A percentile compares a stretch with the other conserved stretches of the same genome.
These are phyloP conservation scores for Ophioninae sp. DNA, from an alignment of 2,888 invertebrate species.

Conservation along the genomic window DNA sequence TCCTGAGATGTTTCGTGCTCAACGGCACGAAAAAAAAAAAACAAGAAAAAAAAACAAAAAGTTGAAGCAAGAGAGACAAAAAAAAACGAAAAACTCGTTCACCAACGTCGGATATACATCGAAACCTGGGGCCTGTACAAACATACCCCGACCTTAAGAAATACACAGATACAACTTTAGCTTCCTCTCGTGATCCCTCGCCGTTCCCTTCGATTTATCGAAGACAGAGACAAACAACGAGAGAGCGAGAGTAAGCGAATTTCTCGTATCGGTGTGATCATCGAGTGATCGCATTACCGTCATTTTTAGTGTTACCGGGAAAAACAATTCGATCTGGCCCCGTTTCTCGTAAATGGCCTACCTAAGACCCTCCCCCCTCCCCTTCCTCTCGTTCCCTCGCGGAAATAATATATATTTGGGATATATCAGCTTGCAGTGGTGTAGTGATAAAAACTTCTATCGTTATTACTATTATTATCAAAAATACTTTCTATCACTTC, in stretches of 20 bases:
- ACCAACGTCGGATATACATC: slow-evolving; percentile 23
- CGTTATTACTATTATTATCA: background rate
- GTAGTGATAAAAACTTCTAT: background rate
- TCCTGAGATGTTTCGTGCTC: slow-evolving; percentile 49
- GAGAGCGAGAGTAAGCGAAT: slow-evolving; percentile 7
- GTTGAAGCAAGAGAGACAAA: no score
- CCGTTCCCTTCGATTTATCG: slow-evolving; percentile 29
- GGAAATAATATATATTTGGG: slow-evolving; percentile 12
- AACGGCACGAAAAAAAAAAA: slow-evolving; percentile 8
- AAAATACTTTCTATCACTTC: no score
- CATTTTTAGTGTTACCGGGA: slow-evolving; percentile 20
- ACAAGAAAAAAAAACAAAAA: background rate
- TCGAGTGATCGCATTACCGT: slow-evolving; percentile 22
- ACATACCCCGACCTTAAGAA: background rate
- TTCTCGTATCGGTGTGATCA: slow-evolving; percentile 27
- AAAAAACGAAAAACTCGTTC: background rate
- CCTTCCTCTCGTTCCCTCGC: background rate
- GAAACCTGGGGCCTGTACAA: slow-evolving; percentile 7
- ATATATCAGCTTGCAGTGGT: slow-evolving; percentile 4
- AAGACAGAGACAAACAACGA: background rate
- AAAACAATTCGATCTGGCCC: slow-evolving; percentile 16
- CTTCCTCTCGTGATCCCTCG: slow-evolving; percentile 17
- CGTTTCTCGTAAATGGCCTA: slow-evolving; percentile 13
- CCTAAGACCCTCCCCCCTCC: background rate
- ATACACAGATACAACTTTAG: no score